Percentiles rank a stretch among this genome's conserved stretches.
phyloP scores from a whole-genome alignment of 2,797 vertebrate species.

The Mastacembelus armatus region DNA sequence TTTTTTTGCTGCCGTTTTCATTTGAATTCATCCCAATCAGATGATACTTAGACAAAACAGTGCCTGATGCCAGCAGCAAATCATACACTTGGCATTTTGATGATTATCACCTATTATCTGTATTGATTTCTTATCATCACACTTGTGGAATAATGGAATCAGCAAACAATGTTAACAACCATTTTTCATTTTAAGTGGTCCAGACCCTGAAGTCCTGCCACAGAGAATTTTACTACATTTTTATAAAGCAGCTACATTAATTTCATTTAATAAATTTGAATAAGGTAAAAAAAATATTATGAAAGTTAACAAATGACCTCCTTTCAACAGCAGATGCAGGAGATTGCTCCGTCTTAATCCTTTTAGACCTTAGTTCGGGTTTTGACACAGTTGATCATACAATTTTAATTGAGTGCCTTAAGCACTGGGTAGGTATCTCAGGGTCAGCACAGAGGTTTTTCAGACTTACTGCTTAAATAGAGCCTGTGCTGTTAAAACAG shows the following conservation, averaged over 20 bases:
- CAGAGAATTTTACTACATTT: neutral
- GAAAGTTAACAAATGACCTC: slow-evolving; percentile 35
- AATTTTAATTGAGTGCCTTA: slow-evolving; percentile 69
- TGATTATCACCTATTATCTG: slow-evolving; percentile 6
- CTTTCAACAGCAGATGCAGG: slow-evolving; percentile 47
- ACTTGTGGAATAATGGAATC: neutral
- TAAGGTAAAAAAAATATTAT: slow-evolving; percentile 1
- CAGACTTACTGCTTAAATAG: slow-evolving; percentile 7
- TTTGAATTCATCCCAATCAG: slow-evolving; percentile 38
- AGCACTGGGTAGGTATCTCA: slow-evolving; percentile 45
- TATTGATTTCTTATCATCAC: slow-evolving; percentile 6
- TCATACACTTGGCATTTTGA: slow-evolving; percentile 6
- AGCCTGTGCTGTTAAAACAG: slow-evolving; percentile 27
- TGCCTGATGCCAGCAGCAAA: slow-evolving; percentile 8
- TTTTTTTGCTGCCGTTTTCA: slow-evolving; percentile 30
- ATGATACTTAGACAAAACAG: slow-evolving; percentile 40
- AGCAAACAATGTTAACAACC: neutral
- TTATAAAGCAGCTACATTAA: slow-evolving; percentile 1
- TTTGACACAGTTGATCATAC: slow-evolving; percentile 69
- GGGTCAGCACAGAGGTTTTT: slow-evolving; percentile 38
- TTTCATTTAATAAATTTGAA: neutral
- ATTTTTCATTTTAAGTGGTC: neutral
- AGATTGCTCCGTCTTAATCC: slow-evolving; percentile 46
- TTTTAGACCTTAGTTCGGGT: slow-evolving; percentile 55
- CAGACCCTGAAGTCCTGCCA: neutral